These are phyloP conservation scores for Acrobasis repandana DNA, from an alignment of 2,888 invertebrate species.

Conservation along the genomic window DNA sequence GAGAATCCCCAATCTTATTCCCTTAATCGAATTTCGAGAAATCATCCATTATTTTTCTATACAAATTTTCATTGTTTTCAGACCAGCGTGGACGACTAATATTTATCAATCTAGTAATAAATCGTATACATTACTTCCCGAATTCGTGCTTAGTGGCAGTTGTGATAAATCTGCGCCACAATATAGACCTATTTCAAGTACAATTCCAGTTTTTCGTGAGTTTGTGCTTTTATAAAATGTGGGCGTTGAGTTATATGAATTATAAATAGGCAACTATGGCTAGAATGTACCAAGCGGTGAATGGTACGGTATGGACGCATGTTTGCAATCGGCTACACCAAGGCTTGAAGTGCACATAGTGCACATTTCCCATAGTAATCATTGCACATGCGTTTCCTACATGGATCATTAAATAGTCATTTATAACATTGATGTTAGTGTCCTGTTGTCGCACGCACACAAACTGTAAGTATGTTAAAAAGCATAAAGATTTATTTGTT, in stretches of 20 bases:
- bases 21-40: too few species aligned
- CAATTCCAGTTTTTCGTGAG: background rate
- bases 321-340: constrained; percentile 1
- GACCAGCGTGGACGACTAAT: too few species aligned
- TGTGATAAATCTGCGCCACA: constrained; percentile 3
- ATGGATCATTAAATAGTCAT: constrained; percentile 11
- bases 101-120: background rate
- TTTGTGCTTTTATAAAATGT: background rate
- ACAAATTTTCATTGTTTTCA: too few species aligned
- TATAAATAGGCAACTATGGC: background rate
- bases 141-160: constrained; percentile 4
- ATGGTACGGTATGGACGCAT: constrained; percentile 10
- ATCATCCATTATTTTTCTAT: too few species aligned
- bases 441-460: too few species aligned
- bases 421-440: constrained; percentile 12
- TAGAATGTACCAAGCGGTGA: background rate
- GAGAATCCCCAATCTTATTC: too few species aligned
- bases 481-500: too few species aligned
- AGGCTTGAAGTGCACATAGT: constrained; percentile 9
- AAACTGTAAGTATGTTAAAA: background rate
- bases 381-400: constrained; percentile 19
- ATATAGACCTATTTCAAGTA: background rate
- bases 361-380: constrained; percentile 22
- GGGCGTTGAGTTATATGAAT: background rate
- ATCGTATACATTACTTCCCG: background rate